Percentiles rank a stretch among this genome's conserved stretches.
These are phyloP conservation scores for Notothenia coriiceps DNA, from an alignment of 2,113 vertebrate genomes.

Conservation along the genomic window DNA sequence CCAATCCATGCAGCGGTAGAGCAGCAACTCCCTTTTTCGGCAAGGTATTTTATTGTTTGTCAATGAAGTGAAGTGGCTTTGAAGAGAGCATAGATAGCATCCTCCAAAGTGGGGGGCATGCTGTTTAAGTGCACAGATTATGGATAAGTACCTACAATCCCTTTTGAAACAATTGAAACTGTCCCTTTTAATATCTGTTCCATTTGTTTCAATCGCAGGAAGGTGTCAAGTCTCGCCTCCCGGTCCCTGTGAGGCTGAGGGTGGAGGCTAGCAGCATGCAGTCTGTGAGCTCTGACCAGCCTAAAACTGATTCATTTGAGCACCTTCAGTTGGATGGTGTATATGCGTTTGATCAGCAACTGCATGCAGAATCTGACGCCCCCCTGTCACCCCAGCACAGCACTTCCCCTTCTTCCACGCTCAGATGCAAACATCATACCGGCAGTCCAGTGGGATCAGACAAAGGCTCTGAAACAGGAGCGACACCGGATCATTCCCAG, in stretches of 20 bases:
- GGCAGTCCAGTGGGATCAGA: constrained; percentile 41
- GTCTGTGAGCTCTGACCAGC: constrained; percentile 40
- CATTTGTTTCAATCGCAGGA: constrained; percentile 71
- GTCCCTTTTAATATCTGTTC: constrained; percentile 15
- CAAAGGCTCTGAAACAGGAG: constrained; percentile 22
- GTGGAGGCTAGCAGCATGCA: constrained; percentile 46
- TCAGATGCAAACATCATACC: neutral
- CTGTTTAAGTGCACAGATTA: too few species aligned
- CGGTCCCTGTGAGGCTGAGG: constrained; percentile 82
- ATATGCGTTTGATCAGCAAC: constrained; percentile 35
- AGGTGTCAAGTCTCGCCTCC: constrained; percentile 87
- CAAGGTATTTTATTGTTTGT: too few species aligned
- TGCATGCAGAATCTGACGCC: constrained; percentile 20
- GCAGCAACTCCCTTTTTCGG: too few species aligned
- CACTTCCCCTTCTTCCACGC: constrained; percentile 42
- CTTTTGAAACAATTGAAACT: too few species aligned
- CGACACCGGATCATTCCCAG: constrained; percentile 20
- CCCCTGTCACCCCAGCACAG: constrained; percentile 22
- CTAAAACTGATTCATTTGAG: constrained; percentile 30
- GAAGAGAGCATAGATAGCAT: too few species aligned
- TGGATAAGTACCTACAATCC: too few species aligned
- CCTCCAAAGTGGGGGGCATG: too few species aligned
- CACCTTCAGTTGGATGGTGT: constrained; percentile 25
- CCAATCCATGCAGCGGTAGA: too few species aligned
- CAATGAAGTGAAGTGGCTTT: too few species aligned